Base-by-base conservation (phyloP, 30 jellyfish, hydroid and myxozoan species). In the Hydractinia symbiolongicarpus region DNA sequence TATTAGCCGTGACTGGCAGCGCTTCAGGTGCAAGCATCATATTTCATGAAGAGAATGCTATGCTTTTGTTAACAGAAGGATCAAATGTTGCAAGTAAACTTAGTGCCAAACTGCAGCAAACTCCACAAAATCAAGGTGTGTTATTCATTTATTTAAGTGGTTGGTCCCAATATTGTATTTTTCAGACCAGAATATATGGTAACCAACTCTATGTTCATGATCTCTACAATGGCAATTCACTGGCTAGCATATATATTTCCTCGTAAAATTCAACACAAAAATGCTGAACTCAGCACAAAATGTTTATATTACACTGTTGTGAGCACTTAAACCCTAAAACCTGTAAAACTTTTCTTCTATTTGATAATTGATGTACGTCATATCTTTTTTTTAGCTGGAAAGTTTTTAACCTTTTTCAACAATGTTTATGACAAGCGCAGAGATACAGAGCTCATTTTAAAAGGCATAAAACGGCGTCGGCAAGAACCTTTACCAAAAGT, bases 1-100 rank as follows among this genome's bases (percentile, higher is more conserved):
- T 86, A 8, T 72, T 91, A 69, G 98, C 98, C 50, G 98, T 91
- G 54, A 91, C 98, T 10, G 98, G 98, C n/a, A 91, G 98, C 73
- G 90, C 95, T 13, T 86, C 96, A 53, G 95, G 94, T 76, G 98
- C 98, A 44, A 91, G 98, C 67, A 92, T 91, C 9, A 90, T 91
- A 58, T 91, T 91, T 67, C 98, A 91, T 62, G 86, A 91, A 66
- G 95, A 82, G 73, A 83, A 83, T 8, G 95, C 98, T 4, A 57
- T 91, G 58, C 76, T 90, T 4, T 87, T 91, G 7, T 95, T 91
- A 14, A 90, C 88, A 50, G 96, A 89, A 44, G 95, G 96, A 7
- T 78, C 98, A 4, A 86, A 84, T 50, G 79, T 91, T 11, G 91
- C 96, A 7, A 86, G 82, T 70, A 91, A 83, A 79, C 89, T 85